These are phyloP conservation scores for Stegophylla sp. DNA, from an alignment of 2,888 invertebrate species.

Conservation along the genomic window DNA sequence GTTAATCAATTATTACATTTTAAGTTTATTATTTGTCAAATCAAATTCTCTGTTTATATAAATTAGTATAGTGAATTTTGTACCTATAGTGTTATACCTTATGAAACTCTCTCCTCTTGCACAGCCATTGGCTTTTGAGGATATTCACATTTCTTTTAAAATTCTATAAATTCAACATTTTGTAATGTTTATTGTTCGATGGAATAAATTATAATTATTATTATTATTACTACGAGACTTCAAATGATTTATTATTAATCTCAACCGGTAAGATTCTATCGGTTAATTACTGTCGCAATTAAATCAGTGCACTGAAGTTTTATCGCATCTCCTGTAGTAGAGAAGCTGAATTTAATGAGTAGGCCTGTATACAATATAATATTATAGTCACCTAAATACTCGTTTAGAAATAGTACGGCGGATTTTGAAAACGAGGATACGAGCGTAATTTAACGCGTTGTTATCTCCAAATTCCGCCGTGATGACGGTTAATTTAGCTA, in stretches of 20 bases:
- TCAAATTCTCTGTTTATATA: too few relatives aligned
- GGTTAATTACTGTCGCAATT: conserved; percentile 56
- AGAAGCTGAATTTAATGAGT: conserved; percentile 9
- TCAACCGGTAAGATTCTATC: conserved; percentile 43
- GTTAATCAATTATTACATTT: too few relatives aligned
- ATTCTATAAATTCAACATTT: too few relatives aligned
- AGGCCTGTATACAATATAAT: too few relatives aligned
- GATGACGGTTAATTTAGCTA: conserved; percentile 26
- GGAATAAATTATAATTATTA: too few relatives aligned
- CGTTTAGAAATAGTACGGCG: conserved; percentile 4
- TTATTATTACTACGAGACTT: not conserved
- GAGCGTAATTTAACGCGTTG: conserved; percentile 15
- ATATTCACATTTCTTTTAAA: too few relatives aligned
- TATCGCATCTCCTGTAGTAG: conserved; percentile 30
- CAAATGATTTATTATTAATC: conserved; percentile 54
- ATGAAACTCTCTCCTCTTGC: too few relatives aligned
- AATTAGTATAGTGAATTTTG: too few relatives aligned
- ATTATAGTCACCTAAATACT: conserved; percentile 26
- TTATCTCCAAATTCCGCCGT: conserved; percentile 17
- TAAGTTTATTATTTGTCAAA: too few relatives aligned
- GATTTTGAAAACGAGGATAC: conserved; percentile 40
- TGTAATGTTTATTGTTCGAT: too few relatives aligned
- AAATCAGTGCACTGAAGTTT: conserved; percentile 14
- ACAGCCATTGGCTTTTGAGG: too few relatives aligned
- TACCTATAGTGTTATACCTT: too few relatives aligned